Conservation (phyloP, 2,113 vertebrate species). For the Microcebus griseorufus region DNA sequence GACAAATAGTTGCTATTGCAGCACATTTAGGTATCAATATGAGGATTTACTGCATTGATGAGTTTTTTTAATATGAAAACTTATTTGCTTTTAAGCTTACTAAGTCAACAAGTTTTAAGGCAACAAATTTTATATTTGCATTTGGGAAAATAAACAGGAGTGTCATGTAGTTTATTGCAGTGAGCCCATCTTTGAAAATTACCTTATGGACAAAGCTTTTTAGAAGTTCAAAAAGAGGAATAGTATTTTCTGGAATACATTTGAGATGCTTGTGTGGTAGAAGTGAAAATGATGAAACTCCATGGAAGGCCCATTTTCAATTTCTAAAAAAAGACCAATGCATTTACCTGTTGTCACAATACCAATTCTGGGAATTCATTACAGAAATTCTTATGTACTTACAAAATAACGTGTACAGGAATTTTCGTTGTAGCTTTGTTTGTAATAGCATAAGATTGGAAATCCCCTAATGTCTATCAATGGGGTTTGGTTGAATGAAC, state of each 20-base stretch:
- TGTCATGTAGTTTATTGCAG: not conserved
- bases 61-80: not conserved
- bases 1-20: not conserved
- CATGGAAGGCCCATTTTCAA: not conserved
- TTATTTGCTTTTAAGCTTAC: not conserved
- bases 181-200: not conserved
- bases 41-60: not conserved
- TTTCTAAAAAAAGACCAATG: not conserved
- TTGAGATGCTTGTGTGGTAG: not conserved
- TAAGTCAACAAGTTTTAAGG: not conserved
- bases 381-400: not conserved
- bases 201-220: not conserved
- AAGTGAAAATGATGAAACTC: not conserved
- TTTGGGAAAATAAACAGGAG: not conserved
- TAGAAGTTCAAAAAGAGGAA: not conserved
- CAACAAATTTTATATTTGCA: not conserved
- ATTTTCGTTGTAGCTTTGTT: not conserved
- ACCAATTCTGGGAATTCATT: not conserved
- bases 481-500: not conserved
- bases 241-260: not conserved
- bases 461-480: not conserved
- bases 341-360: not conserved
- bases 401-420: not conserved
- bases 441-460: not conserved
- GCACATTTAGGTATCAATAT: not conserved